Conservation (phyloP, 2,888 invertebrate species). For the Prionchulus punctatus region DNA sequence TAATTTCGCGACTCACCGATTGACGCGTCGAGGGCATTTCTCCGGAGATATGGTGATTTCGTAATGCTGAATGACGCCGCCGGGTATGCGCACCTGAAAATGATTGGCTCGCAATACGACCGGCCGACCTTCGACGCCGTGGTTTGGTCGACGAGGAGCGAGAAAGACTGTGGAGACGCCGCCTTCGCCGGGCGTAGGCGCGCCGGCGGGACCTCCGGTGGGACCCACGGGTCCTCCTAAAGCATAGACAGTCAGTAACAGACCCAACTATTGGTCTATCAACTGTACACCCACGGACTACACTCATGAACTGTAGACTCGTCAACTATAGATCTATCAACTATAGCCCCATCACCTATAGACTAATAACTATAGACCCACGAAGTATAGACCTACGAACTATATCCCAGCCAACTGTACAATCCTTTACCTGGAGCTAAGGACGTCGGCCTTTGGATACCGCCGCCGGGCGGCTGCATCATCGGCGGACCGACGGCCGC, state of each 20-base stretch:
- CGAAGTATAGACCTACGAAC: neutral
- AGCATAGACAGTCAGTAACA: neutral
- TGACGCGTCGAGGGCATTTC: conserved; percentile 93
- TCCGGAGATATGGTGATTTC: conserved; percentile 97
- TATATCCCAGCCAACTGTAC: too few relatives aligned
- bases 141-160: conserved; percentile 84
- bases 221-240: conserved; percentile 6
- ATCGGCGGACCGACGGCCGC: neutral
- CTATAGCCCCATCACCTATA: too few relatives aligned
- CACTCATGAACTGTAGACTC: too few relatives aligned
- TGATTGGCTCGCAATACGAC: conserved; percentile 95
- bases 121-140: conserved; percentile 86
- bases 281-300: neutral
- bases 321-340: too few relatives aligned
- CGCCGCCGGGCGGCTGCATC: neutral
- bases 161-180: conserved; percentile 50
- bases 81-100: conserved; percentile 96
- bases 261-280: too few relatives aligned
- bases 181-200: neutral
- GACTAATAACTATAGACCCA: neutral
- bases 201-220: neutral
- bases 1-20: conserved; percentile 34
- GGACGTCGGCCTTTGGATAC: neutral
- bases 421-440: conserved; percentile 9
- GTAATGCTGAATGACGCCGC: conserved; percentile 96